Evolutionary conservation across 2,797 vertebrate species (phyloP), one percentile per base, ranked within the genome.

Genomic region (Ceryle rudis): DNA sequence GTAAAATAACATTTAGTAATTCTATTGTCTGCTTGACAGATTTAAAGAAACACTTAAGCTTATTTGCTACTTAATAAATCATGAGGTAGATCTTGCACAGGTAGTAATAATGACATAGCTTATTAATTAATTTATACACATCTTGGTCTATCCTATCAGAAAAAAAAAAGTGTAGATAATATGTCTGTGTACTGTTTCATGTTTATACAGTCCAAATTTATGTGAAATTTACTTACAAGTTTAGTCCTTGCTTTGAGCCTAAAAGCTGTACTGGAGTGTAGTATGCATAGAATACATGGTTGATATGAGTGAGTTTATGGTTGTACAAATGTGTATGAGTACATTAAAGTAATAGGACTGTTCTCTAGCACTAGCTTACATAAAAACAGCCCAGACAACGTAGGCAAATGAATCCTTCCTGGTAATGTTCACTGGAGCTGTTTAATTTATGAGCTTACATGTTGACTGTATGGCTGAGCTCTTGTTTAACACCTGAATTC

Each of bases 401-500:
- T 1, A 61, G 52, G 14, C 58, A 64, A 83, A 20, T n/a, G 41
- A 89, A 75, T 84, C 84, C 39, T 81, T 71, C 12, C 4, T 37
- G 52, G 15, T 14, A n/a, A 22, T 90, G 39, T 86, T 86, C 57
- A 29, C 22, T 47, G 19, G 7, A 33, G 6, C 35, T 83, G 65
- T 86, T 78, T 86, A 78, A 67, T 90, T 96, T 93, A 60, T 31
- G 29, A 71, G 65, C 49, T 52, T 78, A 57, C 23, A 10, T 92
- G 20, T 78, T 61, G 44, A 54, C 44, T 1, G 11, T 77, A 88
- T 78, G 86, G 90, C 41, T 77, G 49, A 1, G 8, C 14, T 61
- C 83, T 93, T 93, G 77, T 97, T 96, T 92, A 92, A 93, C 90
- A 92, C 94, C 86, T 94, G 65, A 94, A 93, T 93, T 93, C 86